Evolutionary conservation across 2,113 vertebrate genomes (phyloP).

Genomic region (Cavia porcellus): DNA sequence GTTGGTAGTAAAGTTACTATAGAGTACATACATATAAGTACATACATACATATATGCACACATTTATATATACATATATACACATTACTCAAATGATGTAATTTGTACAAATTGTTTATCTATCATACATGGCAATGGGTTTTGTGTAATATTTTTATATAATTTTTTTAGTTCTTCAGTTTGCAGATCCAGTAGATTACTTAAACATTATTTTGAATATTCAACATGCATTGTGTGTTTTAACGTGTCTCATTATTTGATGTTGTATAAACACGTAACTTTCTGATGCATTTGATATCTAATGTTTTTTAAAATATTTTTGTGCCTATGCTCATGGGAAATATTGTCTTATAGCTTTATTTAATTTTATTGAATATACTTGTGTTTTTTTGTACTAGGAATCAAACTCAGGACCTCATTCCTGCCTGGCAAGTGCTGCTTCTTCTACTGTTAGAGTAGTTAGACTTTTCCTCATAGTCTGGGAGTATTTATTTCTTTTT

Average conservation of each 20-base stretch:
- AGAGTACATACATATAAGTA: too few species aligned
- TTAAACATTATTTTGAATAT: not conserved
- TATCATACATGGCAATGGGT: not conserved
- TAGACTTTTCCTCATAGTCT: not conserved
- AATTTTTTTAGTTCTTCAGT: not conserved
- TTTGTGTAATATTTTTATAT: not conserved
- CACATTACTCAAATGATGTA: not conserved
- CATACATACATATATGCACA: too few species aligned
- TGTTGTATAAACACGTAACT: not conserved
- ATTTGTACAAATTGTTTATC: not conserved
- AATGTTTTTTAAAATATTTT: not conserved
- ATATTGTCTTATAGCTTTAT: not conserved
- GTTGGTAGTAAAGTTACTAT: too few species aligned
- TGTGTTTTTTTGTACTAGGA: not conserved
- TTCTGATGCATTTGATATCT: not conserved
- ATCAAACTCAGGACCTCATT: too few species aligned
- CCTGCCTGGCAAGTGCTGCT: too few species aligned
- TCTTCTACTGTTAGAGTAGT: not conserved
- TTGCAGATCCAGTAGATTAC: not conserved
- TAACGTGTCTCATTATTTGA: not conserved
- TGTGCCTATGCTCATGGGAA: not conserved
- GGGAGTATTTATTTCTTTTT: not conserved
- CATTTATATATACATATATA: too few species aligned
- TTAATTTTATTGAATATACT: not conserved
- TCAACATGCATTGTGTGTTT: not conserved